phyloP scores from a whole-genome alignment of 2,888 invertebrate genomes.

The Leucophenga montana region DNA sequence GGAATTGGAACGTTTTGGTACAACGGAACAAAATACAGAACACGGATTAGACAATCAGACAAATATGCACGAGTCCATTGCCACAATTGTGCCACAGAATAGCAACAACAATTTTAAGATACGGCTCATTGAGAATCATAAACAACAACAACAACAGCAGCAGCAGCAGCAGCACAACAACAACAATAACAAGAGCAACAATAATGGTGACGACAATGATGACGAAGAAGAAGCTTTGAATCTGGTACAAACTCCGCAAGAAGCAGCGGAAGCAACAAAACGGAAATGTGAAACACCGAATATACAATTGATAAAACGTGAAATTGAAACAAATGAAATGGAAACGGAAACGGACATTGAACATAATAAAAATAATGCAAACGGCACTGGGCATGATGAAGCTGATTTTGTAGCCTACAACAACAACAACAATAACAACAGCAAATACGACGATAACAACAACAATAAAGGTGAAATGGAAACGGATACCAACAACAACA shows the following conservation, averaged over 20 bases:
- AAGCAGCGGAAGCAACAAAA: slow-evolving; percentile 28
- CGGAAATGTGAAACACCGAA: slow-evolving; percentile 50
- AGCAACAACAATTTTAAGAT: slow-evolving; percentile 65
- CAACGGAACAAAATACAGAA: slow-evolving; percentile 46
- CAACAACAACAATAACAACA: slow-evolving; percentile 44
- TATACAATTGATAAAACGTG: slow-evolving; percentile 55
- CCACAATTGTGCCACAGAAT: slow-evolving; percentile 55
- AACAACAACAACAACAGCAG: slow-evolving; percentile 54
- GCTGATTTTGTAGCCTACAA: slow-evolving; percentile 54
- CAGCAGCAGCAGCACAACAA: slow-evolving; percentile 41
- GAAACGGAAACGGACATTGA: slow-evolving; percentile 32
- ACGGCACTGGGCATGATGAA: slow-evolving; percentile 48
- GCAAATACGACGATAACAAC: slow-evolving; percentile 62
- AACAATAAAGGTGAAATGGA: slow-evolving; percentile 57
- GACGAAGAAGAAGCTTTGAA: slow-evolving; percentile 69
- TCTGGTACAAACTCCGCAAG: slow-evolving; percentile 64
- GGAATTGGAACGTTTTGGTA: slow-evolving; percentile 58
- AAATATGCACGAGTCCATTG: slow-evolving; percentile 52
- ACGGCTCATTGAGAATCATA: slow-evolving; percentile 65
- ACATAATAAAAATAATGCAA: slow-evolving; percentile 39
- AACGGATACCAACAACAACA: slow-evolving; percentile 63
- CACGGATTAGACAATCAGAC: slow-evolving; percentile 57
- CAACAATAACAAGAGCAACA: slow-evolving; percentile 35
- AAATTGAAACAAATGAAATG: slow-evolving; percentile 43
- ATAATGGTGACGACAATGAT: slow-evolving; percentile 28